These are phyloP conservation scores for Ptychochromis oligacanthus DNA, from an alignment of 2,113 vertebrate species.

Conservation along the genomic window DNA sequence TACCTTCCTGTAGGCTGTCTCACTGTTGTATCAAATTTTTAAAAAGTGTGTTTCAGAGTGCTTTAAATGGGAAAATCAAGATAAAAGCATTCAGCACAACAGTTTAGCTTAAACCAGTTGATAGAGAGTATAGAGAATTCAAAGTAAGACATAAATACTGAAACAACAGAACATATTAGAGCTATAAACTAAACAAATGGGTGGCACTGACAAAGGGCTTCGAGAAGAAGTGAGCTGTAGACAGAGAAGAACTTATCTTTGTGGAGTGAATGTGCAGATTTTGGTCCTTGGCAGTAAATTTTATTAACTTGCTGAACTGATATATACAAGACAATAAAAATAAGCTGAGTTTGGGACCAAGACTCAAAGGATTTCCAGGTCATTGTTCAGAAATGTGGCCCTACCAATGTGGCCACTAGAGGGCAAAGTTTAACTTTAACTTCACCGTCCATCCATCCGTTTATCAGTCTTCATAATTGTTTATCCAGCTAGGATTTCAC, in stretches of 20 bases:
- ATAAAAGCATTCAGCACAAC: not conserved
- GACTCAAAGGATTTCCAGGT: not conserved
- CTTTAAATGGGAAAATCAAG: too few relatives aligned
- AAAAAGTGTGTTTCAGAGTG: too few relatives aligned
- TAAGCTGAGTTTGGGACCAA: not conserved
- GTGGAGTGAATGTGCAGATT: not conserved
- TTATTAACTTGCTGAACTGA: not conserved
- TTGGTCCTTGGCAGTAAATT: not conserved
- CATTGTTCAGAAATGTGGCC: not conserved
- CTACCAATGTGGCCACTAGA: constrained; percentile 28
- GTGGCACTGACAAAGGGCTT: not conserved
- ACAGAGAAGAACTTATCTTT: not conserved
- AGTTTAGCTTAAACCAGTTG: not conserved
- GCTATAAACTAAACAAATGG: not conserved
- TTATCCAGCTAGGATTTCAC: too few relatives aligned
- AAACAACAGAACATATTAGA: not conserved
- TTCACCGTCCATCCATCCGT: not conserved
- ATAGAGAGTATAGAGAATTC: not conserved
- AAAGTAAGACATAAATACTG: not conserved
- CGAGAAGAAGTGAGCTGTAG: not conserved
- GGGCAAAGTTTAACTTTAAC: not conserved
- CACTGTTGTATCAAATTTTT: too few relatives aligned
- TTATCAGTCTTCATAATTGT: not conserved
- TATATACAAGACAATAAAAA: not conserved
- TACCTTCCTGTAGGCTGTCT: too few relatives aligned